Conservation (phyloP, 2,113 vertebrate species). For the Ceyx margarethae region DNA sequence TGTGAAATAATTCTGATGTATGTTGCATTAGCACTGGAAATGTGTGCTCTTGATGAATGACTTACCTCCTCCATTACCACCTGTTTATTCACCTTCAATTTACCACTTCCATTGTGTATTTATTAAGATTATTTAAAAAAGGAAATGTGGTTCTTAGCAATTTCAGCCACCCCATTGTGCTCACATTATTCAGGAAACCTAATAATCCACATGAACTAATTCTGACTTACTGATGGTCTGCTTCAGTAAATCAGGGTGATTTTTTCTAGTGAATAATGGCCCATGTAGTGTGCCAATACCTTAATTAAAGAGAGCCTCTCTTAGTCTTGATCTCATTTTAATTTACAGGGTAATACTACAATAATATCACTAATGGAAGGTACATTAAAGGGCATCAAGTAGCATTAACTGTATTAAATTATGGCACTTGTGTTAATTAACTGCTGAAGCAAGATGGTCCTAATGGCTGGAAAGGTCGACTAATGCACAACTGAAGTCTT, state of each 20-base stretch:
- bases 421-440: slow-evolving; percentile 86
- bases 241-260: slow-evolving; percentile 80
- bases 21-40: slow-evolving; percentile 10
- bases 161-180: slow-evolving; percentile 52
- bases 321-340: slow-evolving; percentile 80
- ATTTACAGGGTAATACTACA: slow-evolving; percentile 82
- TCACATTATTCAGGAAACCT: slow-evolving; percentile 72
- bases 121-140: slow-evolving; percentile 60
- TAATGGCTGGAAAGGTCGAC: slow-evolving; percentile 78
- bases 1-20: not conserved
- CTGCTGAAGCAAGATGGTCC: slow-evolving; percentile 80
- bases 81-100: slow-evolving; percentile 49
- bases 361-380: slow-evolving; percentile 83
- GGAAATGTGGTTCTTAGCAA: slow-evolving; percentile 49
- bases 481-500: slow-evolving; percentile 76
- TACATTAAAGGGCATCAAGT: slow-evolving; percentile 82
- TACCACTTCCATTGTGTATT: slow-evolving; percentile 37
- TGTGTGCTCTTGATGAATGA: not conserved
- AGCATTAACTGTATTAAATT: slow-evolving; percentile 86
- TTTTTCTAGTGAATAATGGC: slow-evolving; percentile 78
- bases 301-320: slow-evolving; percentile 85
- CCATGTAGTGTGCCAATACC: slow-evolving; percentile 74
- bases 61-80: slow-evolving; percentile 3
- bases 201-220: slow-evolving; percentile 73
- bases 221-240: slow-evolving; percentile 72